Evolutionary conservation across 2,797 vertebrate species (phyloP), one percentile per base, ranked within the genome.

Genomic region (Antrozous pallidus): DNA sequence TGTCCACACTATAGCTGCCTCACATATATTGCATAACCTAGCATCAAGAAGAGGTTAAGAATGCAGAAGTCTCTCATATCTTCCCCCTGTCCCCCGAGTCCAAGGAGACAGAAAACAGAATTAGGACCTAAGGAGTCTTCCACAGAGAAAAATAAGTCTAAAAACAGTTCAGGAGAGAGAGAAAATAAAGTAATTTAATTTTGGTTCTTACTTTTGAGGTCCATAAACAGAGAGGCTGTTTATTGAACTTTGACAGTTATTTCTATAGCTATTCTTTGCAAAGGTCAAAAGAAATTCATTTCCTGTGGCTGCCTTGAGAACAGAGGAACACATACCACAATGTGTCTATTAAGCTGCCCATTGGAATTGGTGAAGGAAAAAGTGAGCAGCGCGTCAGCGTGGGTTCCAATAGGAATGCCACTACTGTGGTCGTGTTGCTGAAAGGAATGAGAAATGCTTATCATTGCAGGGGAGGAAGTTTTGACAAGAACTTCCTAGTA

Each of bases 211-310:
- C 51, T 88, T 81, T 40, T 45, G 77, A 77, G 28, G 93, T 38
- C 33, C 47, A 75, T 51, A 77, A 89, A 87, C 38, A 95, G 93
- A 95, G 78, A 93, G 12, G 51, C 79, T 0, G 33, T 49, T 73
- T 67, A 31, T 8, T 20, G 80, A 33, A 65, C 73, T 88, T 70
- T 73, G 63, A 22, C 61, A 77, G 81, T 36, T 36, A 45, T 90
- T 81, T 93, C 70, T 94, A 65, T 36, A 81, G 69, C 54, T 89
- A 54, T 71, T 95, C 80, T 89, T 82, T 11, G 24, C 63, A 93
- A 96, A 94, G 93, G 88, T 94, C 69, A 93, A 71, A 79, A 75
- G 81, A 61, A 65, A 22, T 36, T 58, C 13, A 83, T 82, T 79
- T 74, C 90, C 75, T 24, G 6, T 0, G 42, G 45, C 81, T 95